Conservation (phyloP, 2,113 vertebrate genomes). For the Camelus dromedarius region DNA sequence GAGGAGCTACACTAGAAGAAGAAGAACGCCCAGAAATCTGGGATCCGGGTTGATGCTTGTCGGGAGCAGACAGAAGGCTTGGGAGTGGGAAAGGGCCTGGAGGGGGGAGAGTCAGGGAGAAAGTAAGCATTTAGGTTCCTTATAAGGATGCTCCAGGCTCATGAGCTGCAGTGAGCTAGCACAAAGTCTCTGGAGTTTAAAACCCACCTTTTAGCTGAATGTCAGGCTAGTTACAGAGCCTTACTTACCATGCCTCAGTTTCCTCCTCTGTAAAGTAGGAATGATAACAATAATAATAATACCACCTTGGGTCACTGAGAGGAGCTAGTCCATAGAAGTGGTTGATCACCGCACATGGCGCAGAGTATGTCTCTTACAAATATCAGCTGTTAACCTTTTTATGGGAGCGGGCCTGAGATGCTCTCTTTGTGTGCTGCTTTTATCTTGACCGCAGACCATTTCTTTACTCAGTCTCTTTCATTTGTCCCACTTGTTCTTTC, state of each 20-base stretch:
- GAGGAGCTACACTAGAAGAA: not conserved
- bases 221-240: not conserved
- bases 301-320: not conserved
- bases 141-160: not conserved
- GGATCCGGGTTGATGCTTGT: not conserved
- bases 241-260: not conserved
- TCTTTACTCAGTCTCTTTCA: not conserved
- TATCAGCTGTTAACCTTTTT: not conserved
- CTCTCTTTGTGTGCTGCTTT: not conserved
- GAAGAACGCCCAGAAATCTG: not conserved
- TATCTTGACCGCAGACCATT: not conserved
- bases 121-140: not conserved
- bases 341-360: accelerated
- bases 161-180: not conserved
- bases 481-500: not conserved
- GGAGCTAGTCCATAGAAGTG: not conserved
- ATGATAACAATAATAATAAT: not conserved
- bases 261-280: not conserved
- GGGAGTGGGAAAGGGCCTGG: not conserved
- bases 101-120: not conserved
- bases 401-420: not conserved
- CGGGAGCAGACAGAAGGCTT: not conserved
- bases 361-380: not conserved
- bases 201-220: not conserved
- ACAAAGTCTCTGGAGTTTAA: not conserved